Evolutionary conservation across 1,140 invertebrate species (phyloP).

Genomic region (Drosophila kanapiae): DNA sequence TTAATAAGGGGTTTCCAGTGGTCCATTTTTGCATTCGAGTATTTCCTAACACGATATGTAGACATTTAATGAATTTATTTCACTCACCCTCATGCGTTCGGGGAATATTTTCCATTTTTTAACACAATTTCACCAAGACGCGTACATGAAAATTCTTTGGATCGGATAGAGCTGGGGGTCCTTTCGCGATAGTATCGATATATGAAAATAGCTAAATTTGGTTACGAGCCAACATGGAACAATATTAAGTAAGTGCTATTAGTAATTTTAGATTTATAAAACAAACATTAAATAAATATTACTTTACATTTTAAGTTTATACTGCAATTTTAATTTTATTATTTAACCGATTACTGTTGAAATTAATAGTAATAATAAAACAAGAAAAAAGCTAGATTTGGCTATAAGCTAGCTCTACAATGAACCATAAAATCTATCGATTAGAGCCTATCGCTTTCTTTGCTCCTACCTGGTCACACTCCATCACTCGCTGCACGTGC

Average conservation of each 20-base stretch:
- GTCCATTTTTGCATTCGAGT: no score
- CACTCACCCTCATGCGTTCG: constrained; percentile 93
- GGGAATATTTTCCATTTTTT: constrained; percentile 90
- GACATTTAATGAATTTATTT: constrained; percentile 7
- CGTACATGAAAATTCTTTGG: constrained; percentile 67
- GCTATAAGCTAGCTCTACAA: neutral
- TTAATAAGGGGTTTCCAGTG: no score
- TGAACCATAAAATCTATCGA: neutral
- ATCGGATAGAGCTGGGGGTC: constrained; percentile 27
- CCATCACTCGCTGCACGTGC: constrained; percentile 56
- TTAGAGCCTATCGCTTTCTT: no score
- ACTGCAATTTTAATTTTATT: no score
- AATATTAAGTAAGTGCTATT: neutral
- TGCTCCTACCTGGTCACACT: neutral
- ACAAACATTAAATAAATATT: no score
- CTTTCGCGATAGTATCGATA: constrained; percentile 19
- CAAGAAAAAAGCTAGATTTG: neutral
- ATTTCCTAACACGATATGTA: neutral
- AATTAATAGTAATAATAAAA: no score
- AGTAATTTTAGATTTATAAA: no score
- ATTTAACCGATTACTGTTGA: neutral
- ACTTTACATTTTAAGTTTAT: no score
- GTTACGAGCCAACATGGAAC: neutral
- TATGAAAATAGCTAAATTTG: no score
- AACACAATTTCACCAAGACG: constrained; percentile 61